Base-by-base conservation (phyloP, 2,888 invertebrate genomes). In the Hypena proboscidalis region DNA sequence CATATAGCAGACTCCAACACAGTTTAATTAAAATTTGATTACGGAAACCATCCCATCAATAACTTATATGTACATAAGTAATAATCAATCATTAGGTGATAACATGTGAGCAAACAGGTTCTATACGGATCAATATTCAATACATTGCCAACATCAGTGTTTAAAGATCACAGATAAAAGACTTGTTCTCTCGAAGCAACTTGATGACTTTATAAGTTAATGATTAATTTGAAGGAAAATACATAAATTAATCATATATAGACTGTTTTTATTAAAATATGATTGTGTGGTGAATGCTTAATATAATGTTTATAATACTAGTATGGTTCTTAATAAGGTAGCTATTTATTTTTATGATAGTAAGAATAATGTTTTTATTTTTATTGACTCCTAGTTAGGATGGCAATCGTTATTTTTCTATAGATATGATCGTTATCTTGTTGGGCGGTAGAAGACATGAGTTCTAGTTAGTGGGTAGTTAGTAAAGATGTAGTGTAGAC, bases 81-180 rank as follows among this genome's bases (percentile, higher is more conserved):
- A 59, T 62, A 54, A 74, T 73, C 62, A 58, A 73, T 71, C 67
- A 63, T 38, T 35, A 29, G 42, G 39, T 46, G 54, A 57, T 55
- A 45, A 58, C 45, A 43, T 52, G 49, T 50, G 45, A 54, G 41
- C 27, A 25, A 51, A 52, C 54, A 25, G 54, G 54, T 66, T 51
- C 49, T 46, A 36, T 11, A 30, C 44, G 41, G 46, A 56, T 51
- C 49, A 37, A 15, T 32, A 44, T 52, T 19, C 13, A 45, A 51
- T 57, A 45, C 39, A 58, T 57, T 61, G 26, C 52, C 47, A 49
- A 49, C 35, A 43, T 36, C 5, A 17, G 26, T 19, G 8, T 13
- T 14, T 13, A 8, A n/a, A 15, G 38, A 38, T 38, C 10, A n/a
- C 5, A 31, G 32, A 39, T 39, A 32, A 23, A n/a, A 23, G 13